phyloP scores from a whole-genome alignment of 2,888 invertebrate species.

The Plemyria rubiginata region DNA sequence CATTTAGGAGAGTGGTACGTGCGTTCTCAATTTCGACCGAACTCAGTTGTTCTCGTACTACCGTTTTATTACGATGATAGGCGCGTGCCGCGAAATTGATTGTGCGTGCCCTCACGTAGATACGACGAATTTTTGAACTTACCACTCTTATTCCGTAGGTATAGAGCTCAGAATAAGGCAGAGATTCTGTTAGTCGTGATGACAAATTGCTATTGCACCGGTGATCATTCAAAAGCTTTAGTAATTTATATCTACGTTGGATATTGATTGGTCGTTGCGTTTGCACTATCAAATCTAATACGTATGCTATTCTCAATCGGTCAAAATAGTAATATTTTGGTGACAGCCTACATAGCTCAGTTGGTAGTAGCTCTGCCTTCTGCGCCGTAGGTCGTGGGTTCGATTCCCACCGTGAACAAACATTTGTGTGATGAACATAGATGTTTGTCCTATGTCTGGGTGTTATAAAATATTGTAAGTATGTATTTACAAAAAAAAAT shows the following conservation, averaged over 20 bases:
- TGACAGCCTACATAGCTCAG: too few species aligned
- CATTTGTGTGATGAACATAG: too few species aligned
- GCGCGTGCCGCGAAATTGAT: constrained; percentile 72
- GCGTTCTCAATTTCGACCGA: constrained; percentile 30
- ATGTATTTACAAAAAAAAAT: too few species aligned
- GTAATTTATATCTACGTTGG: constrained; percentile 40
- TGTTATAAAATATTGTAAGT: too few species aligned
- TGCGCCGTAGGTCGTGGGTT: too few species aligned
- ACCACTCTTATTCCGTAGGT: constrained; percentile 16
- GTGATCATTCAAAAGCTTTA: constrained; percentile 35
- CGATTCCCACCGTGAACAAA: too few species aligned
- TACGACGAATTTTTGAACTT: constrained; percentile 11
- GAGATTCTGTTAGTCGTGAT: constrained; percentile 33
- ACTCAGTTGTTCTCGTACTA: constrained; percentile 47
- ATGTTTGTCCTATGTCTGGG: too few species aligned
- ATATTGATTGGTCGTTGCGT: constrained; percentile 38
- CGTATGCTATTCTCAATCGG: too few species aligned
- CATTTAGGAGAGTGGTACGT: constrained; percentile 3
- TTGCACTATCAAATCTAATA: too few species aligned
- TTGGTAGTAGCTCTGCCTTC: too few species aligned
- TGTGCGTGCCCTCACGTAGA: constrained; percentile 65
- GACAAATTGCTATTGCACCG: constrained; percentile 65
- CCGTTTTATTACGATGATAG: constrained; percentile 60
- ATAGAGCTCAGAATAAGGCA: constrained; percentile 22
- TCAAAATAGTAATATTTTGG: too few species aligned